phyloP scores from a whole-genome alignment of 2,797 vertebrate species.

The Pipistrellus pygmaeus region DNA sequence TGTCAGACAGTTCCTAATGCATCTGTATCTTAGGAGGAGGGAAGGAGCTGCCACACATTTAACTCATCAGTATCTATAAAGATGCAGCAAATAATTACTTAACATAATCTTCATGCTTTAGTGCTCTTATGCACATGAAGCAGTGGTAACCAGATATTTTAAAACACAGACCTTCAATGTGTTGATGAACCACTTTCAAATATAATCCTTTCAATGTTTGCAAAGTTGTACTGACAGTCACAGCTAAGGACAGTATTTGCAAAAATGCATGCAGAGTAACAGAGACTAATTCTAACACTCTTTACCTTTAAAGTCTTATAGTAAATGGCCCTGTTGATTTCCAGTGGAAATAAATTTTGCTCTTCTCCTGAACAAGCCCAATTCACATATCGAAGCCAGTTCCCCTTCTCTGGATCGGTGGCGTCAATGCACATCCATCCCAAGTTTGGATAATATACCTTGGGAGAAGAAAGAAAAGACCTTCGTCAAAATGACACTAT shows the following conservation, averaged over 20 bases:
- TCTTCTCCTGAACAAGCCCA: conserved; percentile 94
- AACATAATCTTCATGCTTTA: background rate
- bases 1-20: background rate
- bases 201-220: background rate
- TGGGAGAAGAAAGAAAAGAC: background rate
- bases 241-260: background rate
- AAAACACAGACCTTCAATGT: background rate
- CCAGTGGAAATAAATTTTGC: conserved; percentile 96
- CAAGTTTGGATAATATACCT: conserved; percentile 96
- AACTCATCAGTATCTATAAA: background rate
- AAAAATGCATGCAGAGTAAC: background rate
- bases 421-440: conserved; percentile 98
- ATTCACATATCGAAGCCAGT: conserved; percentile 96
- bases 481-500: conserved; percentile 14
- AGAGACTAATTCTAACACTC: conserved; percentile 23
- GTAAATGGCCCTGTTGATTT: conserved; percentile 97
- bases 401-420: conserved; percentile 95
- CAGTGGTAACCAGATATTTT: background rate
- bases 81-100: background rate
- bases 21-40: background rate
- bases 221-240: background rate
- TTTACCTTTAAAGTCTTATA: conserved; percentile 96
- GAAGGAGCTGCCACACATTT: background rate
- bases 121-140: background rate
- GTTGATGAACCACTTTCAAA: background rate